These are phyloP conservation scores for Theonella swinhoei DNA, from an alignment of 37 sponge, comb jelly and placozoan species.

Conservation along the genomic window DNA sequence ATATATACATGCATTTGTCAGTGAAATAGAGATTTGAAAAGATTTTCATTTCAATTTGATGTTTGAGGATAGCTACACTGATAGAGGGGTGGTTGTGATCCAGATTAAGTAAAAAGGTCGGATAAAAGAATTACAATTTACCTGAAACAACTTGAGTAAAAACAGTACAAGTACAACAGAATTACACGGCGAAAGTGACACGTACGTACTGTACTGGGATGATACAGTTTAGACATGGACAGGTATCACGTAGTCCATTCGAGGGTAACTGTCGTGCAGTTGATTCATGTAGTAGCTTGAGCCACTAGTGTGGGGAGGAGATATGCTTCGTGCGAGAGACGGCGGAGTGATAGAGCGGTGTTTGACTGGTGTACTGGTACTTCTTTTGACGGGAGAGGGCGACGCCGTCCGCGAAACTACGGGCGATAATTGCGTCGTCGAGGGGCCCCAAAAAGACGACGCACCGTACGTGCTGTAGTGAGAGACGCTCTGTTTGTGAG, in stretches of 20 bases:
- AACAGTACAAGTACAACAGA: neutral
- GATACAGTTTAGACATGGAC: neutral
- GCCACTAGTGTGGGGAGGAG: neutral
- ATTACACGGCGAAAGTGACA: neutral
- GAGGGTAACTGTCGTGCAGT: neutral
- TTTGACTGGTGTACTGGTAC: neutral
- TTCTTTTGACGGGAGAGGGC: neutral
- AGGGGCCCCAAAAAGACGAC: neutral
- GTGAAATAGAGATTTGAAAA: too few relatives aligned
- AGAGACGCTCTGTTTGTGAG: neutral
- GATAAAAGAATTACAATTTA: neutral
- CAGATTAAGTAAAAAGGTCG: neutral
- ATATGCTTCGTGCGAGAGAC: neutral
- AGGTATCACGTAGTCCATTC: slow-evolving; percentile 4
- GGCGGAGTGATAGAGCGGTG: neutral
- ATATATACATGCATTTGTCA: too few relatives aligned
- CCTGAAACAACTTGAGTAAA: neutral
- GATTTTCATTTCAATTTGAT: too few relatives aligned
- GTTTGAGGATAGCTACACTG: too few relatives aligned
- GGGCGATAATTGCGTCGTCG: neutral
- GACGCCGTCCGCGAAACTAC: neutral
- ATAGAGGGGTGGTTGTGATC: neutral
- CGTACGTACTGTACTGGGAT: neutral
- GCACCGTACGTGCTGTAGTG: neutral
- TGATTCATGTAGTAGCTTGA: neutral